These are phyloP conservation scores for Drosophila recens DNA, from an alignment of 2,888 invertebrate species.

Conservation along the genomic window DNA sequence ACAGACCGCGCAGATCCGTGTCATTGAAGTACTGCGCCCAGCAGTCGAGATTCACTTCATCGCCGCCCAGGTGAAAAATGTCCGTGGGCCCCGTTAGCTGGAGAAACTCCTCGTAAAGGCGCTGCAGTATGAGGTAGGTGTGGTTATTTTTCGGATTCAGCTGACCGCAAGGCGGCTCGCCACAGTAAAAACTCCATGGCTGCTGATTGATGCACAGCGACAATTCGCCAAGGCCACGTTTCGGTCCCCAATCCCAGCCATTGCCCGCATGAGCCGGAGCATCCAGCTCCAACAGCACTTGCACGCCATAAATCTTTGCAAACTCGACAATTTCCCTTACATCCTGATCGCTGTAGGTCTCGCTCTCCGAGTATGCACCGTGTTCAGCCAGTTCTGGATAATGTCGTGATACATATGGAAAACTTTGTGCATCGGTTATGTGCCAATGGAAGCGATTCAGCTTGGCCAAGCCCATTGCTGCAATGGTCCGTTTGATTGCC, in stretches of 20 bases:
- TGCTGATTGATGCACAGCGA: conserved; percentile 93
- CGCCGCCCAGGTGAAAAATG: conserved; percentile 91
- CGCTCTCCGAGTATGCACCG: conserved; percentile 94
- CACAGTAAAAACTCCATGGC: conserved; percentile 92
- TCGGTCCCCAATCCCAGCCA: conserved; percentile 94
- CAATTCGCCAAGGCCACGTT: conserved; percentile 91
- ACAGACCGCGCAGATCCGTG: conserved; percentile 91
- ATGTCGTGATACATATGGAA: conserved; percentile 92
- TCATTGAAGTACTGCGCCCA: conserved; percentile 92
- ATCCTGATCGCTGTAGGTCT: conserved; percentile 90
- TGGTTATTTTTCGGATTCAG: conserved; percentile 93
- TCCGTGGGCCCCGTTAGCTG: conserved; percentile 91
- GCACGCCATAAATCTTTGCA: conserved; percentile 92
- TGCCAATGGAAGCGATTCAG: conserved; percentile 98
- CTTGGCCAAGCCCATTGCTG: conserved; percentile 95
- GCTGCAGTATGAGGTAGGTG: conserved; percentile 90
- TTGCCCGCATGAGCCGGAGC: conserved; percentile 95
- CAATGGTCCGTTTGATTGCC: conserved; percentile 90
- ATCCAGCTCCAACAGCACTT: conserved; percentile 95
- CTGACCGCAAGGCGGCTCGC: conserved; percentile 95
- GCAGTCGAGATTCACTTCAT: conserved; percentile 91
- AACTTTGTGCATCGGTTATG: conserved; percentile 95
- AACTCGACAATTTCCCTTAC: conserved; percentile 90
- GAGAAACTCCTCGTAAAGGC: conserved; percentile 91
- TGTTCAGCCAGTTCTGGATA: conserved; percentile 92